phyloP scores from a whole-genome alignment of 2,888 invertebrate genomes.

The Microchrysa polita region DNA sequence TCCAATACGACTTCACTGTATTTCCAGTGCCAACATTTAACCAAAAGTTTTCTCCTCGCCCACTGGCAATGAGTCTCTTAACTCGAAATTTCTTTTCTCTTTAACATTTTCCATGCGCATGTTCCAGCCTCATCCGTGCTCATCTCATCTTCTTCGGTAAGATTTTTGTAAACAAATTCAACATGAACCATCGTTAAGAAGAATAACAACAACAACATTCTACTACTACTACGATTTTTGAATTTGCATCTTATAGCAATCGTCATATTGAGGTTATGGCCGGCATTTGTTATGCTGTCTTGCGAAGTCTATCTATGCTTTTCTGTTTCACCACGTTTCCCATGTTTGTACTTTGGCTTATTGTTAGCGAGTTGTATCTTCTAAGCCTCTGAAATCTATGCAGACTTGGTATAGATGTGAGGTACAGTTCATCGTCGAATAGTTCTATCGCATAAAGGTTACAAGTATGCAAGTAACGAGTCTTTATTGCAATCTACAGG shows the following conservation, averaged over 20 bases:
- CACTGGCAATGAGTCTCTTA: neutral
- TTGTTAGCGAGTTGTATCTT: neutral
- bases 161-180: conserved; percentile 31
- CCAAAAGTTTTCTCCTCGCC: neutral
- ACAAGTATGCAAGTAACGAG: neutral
- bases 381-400: neutral
- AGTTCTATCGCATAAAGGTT: conserved; percentile 30
- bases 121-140: neutral
- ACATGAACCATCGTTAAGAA: too few relatives aligned
- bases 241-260: conserved; percentile 26
- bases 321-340: conserved; percentile 19
- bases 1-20: conserved; percentile 11
- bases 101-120: conserved; percentile 6
- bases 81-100: conserved; percentile 8
- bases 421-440: conserved; percentile 15
- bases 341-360: neutral
- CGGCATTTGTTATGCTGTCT: neutral
- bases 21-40: conserved; percentile 16
- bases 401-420: neutral
- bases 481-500: neutral
- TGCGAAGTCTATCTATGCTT: conserved; percentile 6
- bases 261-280: conserved; percentile 21
- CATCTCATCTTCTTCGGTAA: neutral
- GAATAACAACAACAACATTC: neutral
- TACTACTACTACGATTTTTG: too few relatives aligned